Evolutionary conservation across 1,140 invertebrate species (phyloP), one percentile per base, ranked within the genome.

Genomic region (Drosophila jambulina): DNA sequence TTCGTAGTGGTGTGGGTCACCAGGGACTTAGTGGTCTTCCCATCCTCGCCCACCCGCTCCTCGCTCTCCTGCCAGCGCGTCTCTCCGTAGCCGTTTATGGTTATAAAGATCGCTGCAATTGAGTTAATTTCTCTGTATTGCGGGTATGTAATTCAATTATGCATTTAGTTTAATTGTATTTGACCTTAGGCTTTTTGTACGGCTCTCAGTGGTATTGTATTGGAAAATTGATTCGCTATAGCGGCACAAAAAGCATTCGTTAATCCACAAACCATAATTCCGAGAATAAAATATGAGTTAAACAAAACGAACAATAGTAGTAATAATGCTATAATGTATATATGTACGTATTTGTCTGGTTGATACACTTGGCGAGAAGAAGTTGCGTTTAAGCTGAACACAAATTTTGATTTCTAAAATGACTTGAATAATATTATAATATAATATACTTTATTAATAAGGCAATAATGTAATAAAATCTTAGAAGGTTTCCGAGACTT

Each of bases 11-110:
- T 91, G 51, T 78, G 80, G 8, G 91, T 91, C 51, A 86, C 88
- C 36, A 70, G 38, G 1, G 81, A 43, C 43, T 92, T 91, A 2
- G 78, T 51, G 9, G 46, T 62, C 53, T 92, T 92, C 25, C 91
- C 90, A 77, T 94, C 94, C 48, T 93, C 91, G 62, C 94, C 93
- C 74, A 93, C 91, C 38, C 93, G 92, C 56, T 93, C 93, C 78
- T 94, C 94, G 43, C 93, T 93, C 56, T 94, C 93, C 49, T 93
- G 92, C 95, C 95, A 95, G 63, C 93, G 93, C 43, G 94, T 95
- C 77, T 95, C 93, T 1, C 94, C 94, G 65, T 93, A 94, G 13
- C 95, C 95, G 78, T 94, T 94, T 40, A 95, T 84, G 54, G 94
- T 94, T 21, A 95, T 93, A 56, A 92, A 93, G 65, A 95, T 93